A percentile compares a stretch with the other conserved stretches of the same genome.
Conservation (phyloP, 1,140 invertebrate genomes). For the Oedothorax gibbosus region DNA sequence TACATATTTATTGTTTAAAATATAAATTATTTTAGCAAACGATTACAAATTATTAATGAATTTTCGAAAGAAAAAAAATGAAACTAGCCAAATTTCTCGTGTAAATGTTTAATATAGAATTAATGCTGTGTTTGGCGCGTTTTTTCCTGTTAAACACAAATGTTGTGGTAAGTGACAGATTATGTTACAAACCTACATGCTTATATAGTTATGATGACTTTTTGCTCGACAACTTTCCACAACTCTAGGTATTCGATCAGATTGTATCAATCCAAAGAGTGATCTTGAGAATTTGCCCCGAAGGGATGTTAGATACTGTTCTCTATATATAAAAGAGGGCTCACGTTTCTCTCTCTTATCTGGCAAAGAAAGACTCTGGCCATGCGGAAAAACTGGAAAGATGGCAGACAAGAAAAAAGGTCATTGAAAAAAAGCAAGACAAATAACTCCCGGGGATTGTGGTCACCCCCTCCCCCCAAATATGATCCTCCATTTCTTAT, state of each 20-base stretch:
- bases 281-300: background rate
- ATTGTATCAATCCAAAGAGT: background rate
- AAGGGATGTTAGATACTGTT: background rate
- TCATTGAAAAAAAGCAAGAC: constrained; percentile 44
- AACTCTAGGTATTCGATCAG: background rate
- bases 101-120: too few relatives aligned
- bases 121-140: too few relatives aligned
- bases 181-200: too few relatives aligned
- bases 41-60: too few relatives aligned
- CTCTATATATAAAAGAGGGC: background rate
- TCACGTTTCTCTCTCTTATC: constrained; percentile 55
- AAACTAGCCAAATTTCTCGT: too few relatives aligned
- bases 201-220: background rate
- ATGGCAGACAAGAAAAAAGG: constrained; percentile 31
- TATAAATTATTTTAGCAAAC: too few relatives aligned
- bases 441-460: constrained; percentile 31
- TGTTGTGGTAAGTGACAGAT: too few relatives aligned
- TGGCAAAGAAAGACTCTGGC: constrained; percentile 8
- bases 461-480: background rate
- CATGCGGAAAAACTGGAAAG: constrained; percentile 42
- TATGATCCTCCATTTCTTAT: too few relatives aligned
- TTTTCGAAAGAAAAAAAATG: too few relatives aligned
- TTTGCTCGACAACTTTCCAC: background rate
- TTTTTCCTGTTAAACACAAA: too few relatives aligned
- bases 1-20: too few relatives aligned